phyloP scores from a whole-genome alignment of 2,797 vertebrate species.

The Tokudaia tokunoshimensis region DNA sequence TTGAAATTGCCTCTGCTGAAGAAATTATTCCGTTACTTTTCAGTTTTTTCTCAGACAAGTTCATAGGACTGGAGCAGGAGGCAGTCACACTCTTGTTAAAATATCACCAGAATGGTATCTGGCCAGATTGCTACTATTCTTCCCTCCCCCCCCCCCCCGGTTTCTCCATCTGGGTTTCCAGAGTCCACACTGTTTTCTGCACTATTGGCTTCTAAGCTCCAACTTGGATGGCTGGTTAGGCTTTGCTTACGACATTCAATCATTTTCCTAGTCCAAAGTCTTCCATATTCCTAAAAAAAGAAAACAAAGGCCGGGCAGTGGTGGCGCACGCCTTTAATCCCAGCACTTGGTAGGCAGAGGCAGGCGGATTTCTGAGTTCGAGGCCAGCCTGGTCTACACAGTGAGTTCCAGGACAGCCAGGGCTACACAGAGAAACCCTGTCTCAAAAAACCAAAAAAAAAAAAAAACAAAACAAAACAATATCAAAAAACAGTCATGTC shows the following conservation, averaged over 20 bases:
- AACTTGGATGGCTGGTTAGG: background rate
- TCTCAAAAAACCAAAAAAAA: background rate
- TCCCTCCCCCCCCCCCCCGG: background rate
- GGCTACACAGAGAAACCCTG: too few species aligned
- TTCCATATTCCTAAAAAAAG: background rate
- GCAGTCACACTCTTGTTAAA: background rate
- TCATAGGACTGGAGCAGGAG: too few species aligned
- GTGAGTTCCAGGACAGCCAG: too few species aligned
- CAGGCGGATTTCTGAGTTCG: too few species aligned
- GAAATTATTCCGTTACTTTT: background rate
- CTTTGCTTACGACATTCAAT: background rate
- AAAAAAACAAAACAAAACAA: background rate
- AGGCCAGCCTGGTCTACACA: too few species aligned
- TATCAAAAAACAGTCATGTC: background rate
- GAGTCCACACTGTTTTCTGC: background rate
- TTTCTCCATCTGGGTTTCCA: background rate
- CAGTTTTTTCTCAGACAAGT: background rate
- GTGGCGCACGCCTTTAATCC: too few species aligned
- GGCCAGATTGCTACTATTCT: background rate
- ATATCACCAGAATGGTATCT: too few species aligned
- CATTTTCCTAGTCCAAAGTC: background rate
- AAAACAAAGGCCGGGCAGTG: too few species aligned
- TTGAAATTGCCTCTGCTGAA: background rate
- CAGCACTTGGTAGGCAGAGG: too few species aligned
- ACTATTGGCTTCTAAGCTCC: background rate